Evolutionary conservation across 2,888 invertebrate genomes (phyloP).

Genomic region (Thalpophila matura): DNA sequence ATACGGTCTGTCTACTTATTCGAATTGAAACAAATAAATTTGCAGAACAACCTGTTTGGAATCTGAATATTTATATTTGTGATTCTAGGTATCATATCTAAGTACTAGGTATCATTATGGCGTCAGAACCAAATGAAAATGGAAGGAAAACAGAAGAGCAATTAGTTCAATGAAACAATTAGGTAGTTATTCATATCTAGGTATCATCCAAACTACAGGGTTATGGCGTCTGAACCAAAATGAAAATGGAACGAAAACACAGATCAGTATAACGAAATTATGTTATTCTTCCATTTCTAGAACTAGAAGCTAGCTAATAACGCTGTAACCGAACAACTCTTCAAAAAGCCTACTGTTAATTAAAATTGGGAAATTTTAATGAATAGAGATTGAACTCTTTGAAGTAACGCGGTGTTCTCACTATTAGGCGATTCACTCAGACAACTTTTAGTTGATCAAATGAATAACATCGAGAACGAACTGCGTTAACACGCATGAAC

Average conservation of each 20-base stretch:
- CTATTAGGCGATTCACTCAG: too few species aligned
- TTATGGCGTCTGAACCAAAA: not conserved
- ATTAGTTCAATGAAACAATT: too few species aligned
- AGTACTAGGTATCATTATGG: too few species aligned
- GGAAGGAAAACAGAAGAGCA: too few species aligned
- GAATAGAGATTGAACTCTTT: constrained; percentile 9
- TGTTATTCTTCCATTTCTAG: constrained; percentile 21
- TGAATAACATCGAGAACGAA: too few species aligned
- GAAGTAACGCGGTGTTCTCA: not conserved
- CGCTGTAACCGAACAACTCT: not conserved
- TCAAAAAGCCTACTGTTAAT: constrained; percentile 5
- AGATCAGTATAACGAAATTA: not conserved
- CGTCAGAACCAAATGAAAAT: too few species aligned
- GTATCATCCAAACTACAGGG: not conserved
- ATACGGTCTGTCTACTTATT: too few species aligned
- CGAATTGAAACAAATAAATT: not conserved
- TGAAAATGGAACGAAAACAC: constrained; percentile 22
- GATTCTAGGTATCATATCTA: not conserved
- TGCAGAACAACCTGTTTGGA: not conserved
- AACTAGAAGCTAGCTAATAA: not conserved
- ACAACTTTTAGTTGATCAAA: too few species aligned
- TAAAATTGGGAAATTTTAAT: constrained; percentile 16
- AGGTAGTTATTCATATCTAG: too few species aligned
- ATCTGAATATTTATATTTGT: not conserved
- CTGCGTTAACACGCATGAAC: too few species aligned